Conservation (phyloP, 1,140 invertebrate genomes). For the Drosophila virilis region DNA sequence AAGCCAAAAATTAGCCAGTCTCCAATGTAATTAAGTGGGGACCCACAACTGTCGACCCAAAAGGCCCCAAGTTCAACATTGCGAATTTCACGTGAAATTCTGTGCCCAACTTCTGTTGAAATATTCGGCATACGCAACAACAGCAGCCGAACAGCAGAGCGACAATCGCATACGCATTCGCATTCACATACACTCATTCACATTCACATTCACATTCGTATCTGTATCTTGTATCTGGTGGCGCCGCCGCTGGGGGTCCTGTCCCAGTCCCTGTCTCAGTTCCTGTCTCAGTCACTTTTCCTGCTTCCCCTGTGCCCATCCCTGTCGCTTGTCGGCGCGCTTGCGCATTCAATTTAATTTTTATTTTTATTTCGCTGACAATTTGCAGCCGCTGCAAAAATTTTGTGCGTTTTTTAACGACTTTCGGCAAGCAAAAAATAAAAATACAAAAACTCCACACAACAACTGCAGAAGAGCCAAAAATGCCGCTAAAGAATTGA, state of each 20-base stretch:
- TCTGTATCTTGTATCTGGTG: constrained; percentile 80
- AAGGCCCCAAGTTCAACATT: not conserved
- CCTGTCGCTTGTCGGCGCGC: constrained; percentile 53
- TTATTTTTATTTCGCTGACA: constrained; percentile 75
- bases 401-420: constrained; percentile 73
- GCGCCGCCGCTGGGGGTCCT: constrained; percentile 80
- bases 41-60: constrained; percentile 33
- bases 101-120: constrained; percentile 71
- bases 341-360: constrained; percentile 80
- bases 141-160: constrained; percentile 17
- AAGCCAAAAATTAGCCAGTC: constrained; percentile 49
- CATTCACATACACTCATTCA: constrained; percentile 28
- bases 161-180: constrained; percentile 32
- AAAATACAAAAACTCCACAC: not conserved
- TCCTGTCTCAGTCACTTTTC: not conserved
- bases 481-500: constrained; percentile 42
- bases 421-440: constrained; percentile 38
- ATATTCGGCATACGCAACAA: constrained; percentile 79
- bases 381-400: constrained; percentile 68
- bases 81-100: constrained; percentile 72
- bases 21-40: constrained; percentile 51
- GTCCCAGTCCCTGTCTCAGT: constrained; percentile 25
- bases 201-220: constrained; percentile 48
- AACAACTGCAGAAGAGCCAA: constrained; percentile 14
- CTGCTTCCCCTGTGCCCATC: not conserved